Evolutionary conservation across 2,113 vertebrate genomes (phyloP).

Genomic region (Grus americana): DNA sequence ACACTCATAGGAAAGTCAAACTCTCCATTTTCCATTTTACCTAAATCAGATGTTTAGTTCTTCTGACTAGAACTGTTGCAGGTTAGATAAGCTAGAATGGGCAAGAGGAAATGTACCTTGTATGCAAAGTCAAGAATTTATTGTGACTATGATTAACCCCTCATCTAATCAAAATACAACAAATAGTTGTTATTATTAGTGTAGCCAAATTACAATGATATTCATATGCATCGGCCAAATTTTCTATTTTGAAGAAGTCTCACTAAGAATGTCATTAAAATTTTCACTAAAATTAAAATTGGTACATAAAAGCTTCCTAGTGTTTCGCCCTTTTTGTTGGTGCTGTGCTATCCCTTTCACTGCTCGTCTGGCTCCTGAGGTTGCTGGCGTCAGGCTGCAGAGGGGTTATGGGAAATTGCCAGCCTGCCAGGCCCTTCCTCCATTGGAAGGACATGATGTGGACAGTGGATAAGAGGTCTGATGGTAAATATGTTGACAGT

Average conservation of each 20-base stretch:
- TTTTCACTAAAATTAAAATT: background rate
- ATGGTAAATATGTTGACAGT: background rate
- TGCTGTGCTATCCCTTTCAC: background rate
- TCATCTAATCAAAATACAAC: background rate
- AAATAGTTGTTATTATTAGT: background rate
- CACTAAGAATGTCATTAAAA: background rate
- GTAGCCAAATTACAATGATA: background rate
- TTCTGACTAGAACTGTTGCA: background rate
- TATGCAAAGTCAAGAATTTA: background rate
- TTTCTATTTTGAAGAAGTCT: background rate
- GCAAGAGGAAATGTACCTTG: background rate
- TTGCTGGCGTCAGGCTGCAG: background rate
- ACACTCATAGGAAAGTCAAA: background rate
- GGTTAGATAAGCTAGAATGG: background rate
- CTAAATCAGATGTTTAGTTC: background rate
- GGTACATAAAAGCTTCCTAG: background rate
- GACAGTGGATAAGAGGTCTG: background rate
- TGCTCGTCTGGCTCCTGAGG: background rate
- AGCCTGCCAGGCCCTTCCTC: background rate
- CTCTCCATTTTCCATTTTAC: background rate
- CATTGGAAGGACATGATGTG: background rate
- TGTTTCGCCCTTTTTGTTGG: background rate
- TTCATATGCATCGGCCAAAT: background rate
- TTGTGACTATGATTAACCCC: background rate
- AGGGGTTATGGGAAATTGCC: background rate